Percentiles rank a stretch among this genome's conserved stretches.
Evolutionary conservation across 2,888 invertebrate genomes (phyloP).

Genomic region (Amiota mariae): DNA sequence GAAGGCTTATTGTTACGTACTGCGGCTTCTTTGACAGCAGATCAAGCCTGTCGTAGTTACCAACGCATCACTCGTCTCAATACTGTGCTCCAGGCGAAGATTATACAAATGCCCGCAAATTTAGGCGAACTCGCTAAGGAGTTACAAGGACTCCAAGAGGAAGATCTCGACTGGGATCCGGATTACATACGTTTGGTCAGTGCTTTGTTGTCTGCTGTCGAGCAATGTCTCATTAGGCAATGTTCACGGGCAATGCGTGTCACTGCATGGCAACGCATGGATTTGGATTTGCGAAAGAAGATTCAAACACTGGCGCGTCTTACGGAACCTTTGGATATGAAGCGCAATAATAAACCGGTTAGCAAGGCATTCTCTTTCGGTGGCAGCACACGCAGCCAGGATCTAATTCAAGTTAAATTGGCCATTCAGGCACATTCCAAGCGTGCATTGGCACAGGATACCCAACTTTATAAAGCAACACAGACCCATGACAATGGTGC

Average conservation of each 20-base stretch:
- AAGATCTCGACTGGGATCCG: constrained; percentile 75
- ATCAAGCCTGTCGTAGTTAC: constrained; percentile 88
- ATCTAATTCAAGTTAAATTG: constrained; percentile 73
- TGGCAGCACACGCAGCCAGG: constrained; percentile 72
- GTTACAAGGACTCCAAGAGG: constrained; percentile 70
- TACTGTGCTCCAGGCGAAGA: constrained; percentile 71
- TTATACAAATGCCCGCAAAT: constrained; percentile 72
- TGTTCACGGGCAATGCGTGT: constrained; percentile 79
- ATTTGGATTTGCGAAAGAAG: constrained; percentile 77
- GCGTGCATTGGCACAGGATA: constrained; percentile 69
- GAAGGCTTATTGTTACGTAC: constrained; percentile 87
- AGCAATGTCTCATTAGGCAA: constrained; percentile 82
- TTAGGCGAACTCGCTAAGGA: constrained; percentile 70
- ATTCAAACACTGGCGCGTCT: constrained; percentile 79
- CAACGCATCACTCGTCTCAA: constrained; percentile 73
- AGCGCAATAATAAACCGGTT: constrained; percentile 66
- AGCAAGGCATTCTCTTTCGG: constrained; percentile 71
- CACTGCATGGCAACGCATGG: constrained; percentile 80
- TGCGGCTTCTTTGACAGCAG: constrained; percentile 85
- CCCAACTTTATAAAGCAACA: constrained; percentile 70
- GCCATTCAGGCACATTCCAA: constrained; percentile 74
- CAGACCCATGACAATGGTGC: constrained; percentile 63
- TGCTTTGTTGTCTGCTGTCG: constrained; percentile 79
- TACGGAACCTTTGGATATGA: constrained; percentile 70
- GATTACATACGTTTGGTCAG: constrained; percentile 77